Evolutionary conservation across 2,113 vertebrate genomes (phyloP).

Genomic region (cattle (Bos taurus)): ARS-UCD2.0 NC_037357.1:96467501-96468000

Average conservation of each 20-base stretch:
- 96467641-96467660: conserved; percentile 50
- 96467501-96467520: neutral
- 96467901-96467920: neutral
- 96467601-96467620: neutral
- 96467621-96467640: neutral
- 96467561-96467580: conserved; percentile 27
- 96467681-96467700: conserved; percentile 27
- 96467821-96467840: neutral
- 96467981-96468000: neutral
- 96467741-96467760: conserved; percentile 13
- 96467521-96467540: neutral
- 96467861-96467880: neutral
- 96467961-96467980: conserved; percentile 7
- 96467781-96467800: conserved; percentile 27
- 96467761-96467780: neutral
- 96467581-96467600: conserved; percentile 37
- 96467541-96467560: neutral
- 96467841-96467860: neutral
- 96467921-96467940: neutral
- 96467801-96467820: neutral
- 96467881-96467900: conserved; percentile 17
- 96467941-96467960: neutral
- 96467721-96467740: conserved; percentile 20
- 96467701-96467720: conserved; percentile 29
- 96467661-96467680: conserved; percentile 13